Conservation (phyloP, 2,888 invertebrate species). For the Linyphia triangularis region DNA sequence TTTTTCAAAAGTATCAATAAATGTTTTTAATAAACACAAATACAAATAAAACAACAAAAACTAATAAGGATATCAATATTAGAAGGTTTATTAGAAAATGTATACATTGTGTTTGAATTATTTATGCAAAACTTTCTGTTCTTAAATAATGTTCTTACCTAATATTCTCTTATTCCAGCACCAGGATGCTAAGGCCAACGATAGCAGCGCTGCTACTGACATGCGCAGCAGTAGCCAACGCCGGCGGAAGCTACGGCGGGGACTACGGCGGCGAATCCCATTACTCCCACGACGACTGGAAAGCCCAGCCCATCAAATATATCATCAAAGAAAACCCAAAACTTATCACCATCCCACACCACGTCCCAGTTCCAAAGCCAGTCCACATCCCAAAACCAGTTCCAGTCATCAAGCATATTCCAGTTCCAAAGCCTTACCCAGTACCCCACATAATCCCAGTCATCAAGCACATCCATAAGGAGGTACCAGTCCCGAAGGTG, state of each 20-base stretch:
- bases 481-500: constrained; percentile 66
- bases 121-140: too few relatives aligned
- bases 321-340: constrained; percentile 74
- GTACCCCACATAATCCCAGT: constrained; percentile 63
- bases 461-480: constrained; percentile 72
- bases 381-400: constrained; percentile 67
- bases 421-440: constrained; percentile 74
- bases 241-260: constrained; percentile 19
- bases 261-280: constrained; percentile 12
- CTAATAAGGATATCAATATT: too few relatives aligned
- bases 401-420: constrained; percentile 67
- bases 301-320: constrained; percentile 73
- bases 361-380: constrained; percentile 71
- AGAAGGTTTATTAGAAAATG: too few relatives aligned
- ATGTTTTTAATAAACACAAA: too few relatives aligned
- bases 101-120: too few relatives aligned
- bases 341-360: constrained; percentile 74
- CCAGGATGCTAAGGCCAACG: constrained; percentile 57
- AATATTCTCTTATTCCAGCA: constrained; percentile 1
- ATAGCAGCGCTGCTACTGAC: constrained; percentile 62
- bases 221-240: constrained; percentile 34
- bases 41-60: too few relatives aligned
- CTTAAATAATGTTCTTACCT: too few relatives aligned
- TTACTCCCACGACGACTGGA: constrained; percentile 55
- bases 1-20: too few relatives aligned